Base-by-base conservation (phyloP, 1,140 invertebrate species). In the Bombus picipes region DNA sequence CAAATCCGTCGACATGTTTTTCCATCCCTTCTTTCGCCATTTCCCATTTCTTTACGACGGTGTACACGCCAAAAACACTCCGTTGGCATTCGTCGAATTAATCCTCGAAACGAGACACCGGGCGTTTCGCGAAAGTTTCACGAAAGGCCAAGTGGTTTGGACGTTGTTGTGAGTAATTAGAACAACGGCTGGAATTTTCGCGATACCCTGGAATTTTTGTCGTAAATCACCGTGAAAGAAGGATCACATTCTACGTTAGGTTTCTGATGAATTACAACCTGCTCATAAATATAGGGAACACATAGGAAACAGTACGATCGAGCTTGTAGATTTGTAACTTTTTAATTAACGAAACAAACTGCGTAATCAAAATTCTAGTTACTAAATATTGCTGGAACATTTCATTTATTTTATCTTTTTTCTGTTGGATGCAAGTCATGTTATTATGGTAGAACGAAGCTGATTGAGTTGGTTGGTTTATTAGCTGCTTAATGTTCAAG, bases 1-100 rank as follows among this genome's bases (percentile, higher is more conserved):
- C 89, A 93, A 93, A 94, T 94, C 90, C 81, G n/a, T 66, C 74
- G 53, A 86, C 88, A 91, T 91, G 92, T 93, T 93, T 93, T 93
- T 10, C 25, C 22, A 2, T 22, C 13, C 22, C 28, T 8, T n/a
- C 34, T 70, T 57, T 12, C 18, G 9, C 13, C 34, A 4, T 37
- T 37, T 37, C 2, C 13, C 22, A 18, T 18, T 59, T 71, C 82
- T 79, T 78, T 37, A 72, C 57, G 73, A 41, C 37, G 59, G 41
- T 74, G 68, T 78, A 71, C 68, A 89, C 37, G 87, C 41, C 62
- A 76, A 59, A 25, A 59, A 18, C 87, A 88, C 62, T 83, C 75
- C 53, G 47, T 18, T 53, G 32, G 9, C 83, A 85, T 78, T 88
- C 79, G 41, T 88, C 65, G 74, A 82, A 89, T 88, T 88, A 88